Percentiles rank a stretch among this genome's conserved stretches.
Conservation (phyloP, 1,140 invertebrate genomes). For the Caenorhabditis inopinata region DNA sequence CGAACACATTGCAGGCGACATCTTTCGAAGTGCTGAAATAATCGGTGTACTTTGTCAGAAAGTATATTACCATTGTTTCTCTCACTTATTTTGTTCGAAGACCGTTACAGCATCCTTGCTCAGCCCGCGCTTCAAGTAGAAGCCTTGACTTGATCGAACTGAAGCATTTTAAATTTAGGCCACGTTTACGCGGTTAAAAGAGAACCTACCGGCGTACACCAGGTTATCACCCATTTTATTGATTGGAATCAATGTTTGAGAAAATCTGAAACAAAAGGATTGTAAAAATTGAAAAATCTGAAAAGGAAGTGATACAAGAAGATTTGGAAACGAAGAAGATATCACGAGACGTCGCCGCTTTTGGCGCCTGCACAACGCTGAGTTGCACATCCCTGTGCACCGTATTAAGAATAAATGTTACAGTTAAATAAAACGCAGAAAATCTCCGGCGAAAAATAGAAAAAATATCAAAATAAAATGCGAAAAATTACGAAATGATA, state of each 20-base stretch:
- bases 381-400: not conserved
- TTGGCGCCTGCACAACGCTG: not conserved
- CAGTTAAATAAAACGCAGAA: not conserved
- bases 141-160: slow-evolving; percentile 47
- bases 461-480: not conserved
- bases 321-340: too few species aligned
- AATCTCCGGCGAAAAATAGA: not conserved
- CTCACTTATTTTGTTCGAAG: slow-evolving; percentile 44
- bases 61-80: not conserved
- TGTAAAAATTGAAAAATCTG: not conserved
- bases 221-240: slow-evolving; percentile 48
- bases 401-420: not conserved
- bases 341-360: not conserved
- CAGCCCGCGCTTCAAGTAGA: slow-evolving; percentile 41
- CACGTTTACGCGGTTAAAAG: too few species aligned
- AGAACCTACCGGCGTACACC: slow-evolving; percentile 39
- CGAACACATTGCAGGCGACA: slow-evolving; percentile 43
- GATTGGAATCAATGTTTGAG: slow-evolving; percentile 1
- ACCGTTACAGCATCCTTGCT: slow-evolving; percentile 20
- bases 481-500: not conserved
- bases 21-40: slow-evolving; percentile 42
- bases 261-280: not conserved
- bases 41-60: not conserved
- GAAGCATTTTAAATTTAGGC: slow-evolving; percentile 13
- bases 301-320: not conserved